Evolutionary conservation across 1,140 invertebrate genomes (phyloP), one percentile per base, ranked within the genome.

Genomic region (Saccostrea cuccullata): DNA sequence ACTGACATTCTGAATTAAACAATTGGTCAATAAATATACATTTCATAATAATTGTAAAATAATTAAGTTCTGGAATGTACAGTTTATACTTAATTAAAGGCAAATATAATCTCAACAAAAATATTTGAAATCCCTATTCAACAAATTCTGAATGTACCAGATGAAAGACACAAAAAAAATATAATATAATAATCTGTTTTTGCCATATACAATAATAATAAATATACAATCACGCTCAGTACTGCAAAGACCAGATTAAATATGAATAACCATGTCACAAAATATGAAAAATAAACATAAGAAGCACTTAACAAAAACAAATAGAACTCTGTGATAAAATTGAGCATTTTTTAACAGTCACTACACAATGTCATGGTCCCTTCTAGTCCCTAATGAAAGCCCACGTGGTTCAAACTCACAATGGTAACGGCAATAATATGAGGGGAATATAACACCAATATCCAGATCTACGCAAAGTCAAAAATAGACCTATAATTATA

Each of bases 281-380:
- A 73, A 73, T 73, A 73, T 30, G 26, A 73, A 77, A 77, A 77
- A 77, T 77, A 77, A 77, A 77, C 70, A 77, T 77, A 77, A 30
- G 26, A 77, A 77, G 70, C 70, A 77, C 70, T 77, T 77, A 77
- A 77, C 70, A 77, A 77, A 77, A 73, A 77, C 23, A 77, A 30
- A 77, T 77, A 77, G 70, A 77, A 77, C 70, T 77, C 70, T 73
- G 5, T 77, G 70, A 77, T 77, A 77, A 77, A 77, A 77, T 77
- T 77, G 70, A 77, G 70, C 70, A 77, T 77, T 77, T 77, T 26
- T 30, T 36, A 17, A 77, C 70, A 77, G 70, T 26, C 70, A 77
- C 23, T 36, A 77, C 70, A 77, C 70, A 77, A 77, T 77, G 70
- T 77, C 70, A 77, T 77, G 70, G 70, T 30, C 70, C 23, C 30